Base-by-base conservation (phyloP, 35 echinoderm and acorn worm genomes). In the Strongylocentrotus purpuratus region DNA sequence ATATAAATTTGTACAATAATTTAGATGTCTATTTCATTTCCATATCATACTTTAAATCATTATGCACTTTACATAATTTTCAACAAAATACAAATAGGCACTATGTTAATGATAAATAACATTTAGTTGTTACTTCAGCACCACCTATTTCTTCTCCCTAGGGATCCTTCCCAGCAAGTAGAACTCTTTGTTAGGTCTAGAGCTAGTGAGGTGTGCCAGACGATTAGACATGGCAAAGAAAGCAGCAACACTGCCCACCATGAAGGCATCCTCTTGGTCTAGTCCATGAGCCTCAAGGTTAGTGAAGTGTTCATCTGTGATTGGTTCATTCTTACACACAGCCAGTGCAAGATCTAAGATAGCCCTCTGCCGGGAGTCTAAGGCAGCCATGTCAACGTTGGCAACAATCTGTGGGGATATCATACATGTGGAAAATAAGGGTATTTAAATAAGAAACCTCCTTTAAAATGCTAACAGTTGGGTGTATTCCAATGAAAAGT, bases 161-260 rank as follows among this genome's bases (percentile, higher is more conserved):
- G 98, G 98, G 20, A 99, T 50, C 46, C 98, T 95, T 65, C 98
- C 98, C 46, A 99, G 89, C 2, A 99, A 47, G 94, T 98, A 95
- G 58, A 99, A 99, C 65, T 99, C 97, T 28, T 97, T 95, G 94
- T 99, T 99, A 31, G 97, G 98, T 94, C 93, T 97, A 94, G 97
- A 94, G 50, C 94, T 95, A 0, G 96, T 95, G 7, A 99, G 92
- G 86, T 98, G 95, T 4, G 98, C 97, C 95, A 99, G 93, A 46
- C 98, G 94, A 94, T 99, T 99, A 18, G 98, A 99, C 94, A 99
- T 61, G 22, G 98, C 98, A 95, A 99, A 99, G 22, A 98, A 78
- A 1, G 96, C 94, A 60, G 98, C 95, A 32, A 99, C 97, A 32
- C 95, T 95, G 20, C 97, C 98, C 35, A 99, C 97, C 46, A 98